Evolutionary conservation across 1,140 invertebrate genomes (phyloP).

Genomic region (Meloidogyne floridensis): DNA sequence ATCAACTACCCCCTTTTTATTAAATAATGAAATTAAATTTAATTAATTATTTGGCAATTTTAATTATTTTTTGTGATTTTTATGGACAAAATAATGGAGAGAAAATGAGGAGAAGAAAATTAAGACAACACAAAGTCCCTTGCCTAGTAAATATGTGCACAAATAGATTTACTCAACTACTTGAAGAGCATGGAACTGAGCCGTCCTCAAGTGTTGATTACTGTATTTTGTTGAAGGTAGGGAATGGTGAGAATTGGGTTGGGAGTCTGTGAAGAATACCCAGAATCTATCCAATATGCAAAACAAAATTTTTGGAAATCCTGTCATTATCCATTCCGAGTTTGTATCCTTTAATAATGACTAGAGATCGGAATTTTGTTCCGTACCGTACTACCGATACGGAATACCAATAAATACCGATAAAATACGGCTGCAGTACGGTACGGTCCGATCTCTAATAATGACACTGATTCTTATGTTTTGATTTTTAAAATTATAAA

Average conservation of each 20-base stretch:
- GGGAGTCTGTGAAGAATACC: no score
- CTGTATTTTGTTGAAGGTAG: constrained; percentile 23
- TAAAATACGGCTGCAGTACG: no score
- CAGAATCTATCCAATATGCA: no score
- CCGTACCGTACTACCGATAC: no score
- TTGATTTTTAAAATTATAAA: no score
- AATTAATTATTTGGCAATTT: neutral
- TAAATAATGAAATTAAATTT: neutral
- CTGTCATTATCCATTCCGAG: no score
- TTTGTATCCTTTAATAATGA: no score
- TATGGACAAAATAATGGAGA: neutral
- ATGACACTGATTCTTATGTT: no score
- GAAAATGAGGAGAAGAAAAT: neutral
- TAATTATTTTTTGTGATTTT: neutral
- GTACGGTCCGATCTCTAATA: no score
- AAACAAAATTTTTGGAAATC: no score
- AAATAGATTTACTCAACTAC: neutral
- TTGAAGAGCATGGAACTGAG: constrained; percentile 7
- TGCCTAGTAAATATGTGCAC: constrained; percentile 14
- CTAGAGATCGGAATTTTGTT: no score
- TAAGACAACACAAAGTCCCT: neutral
- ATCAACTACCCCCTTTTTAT: neutral
- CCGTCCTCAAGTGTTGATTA: constrained; percentile 10
- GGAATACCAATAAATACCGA: no score
- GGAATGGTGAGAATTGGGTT: neutral